Base-by-base conservation (phyloP, 2,797 vertebrate species). In the Mormyrus hasselquistii region DNA sequence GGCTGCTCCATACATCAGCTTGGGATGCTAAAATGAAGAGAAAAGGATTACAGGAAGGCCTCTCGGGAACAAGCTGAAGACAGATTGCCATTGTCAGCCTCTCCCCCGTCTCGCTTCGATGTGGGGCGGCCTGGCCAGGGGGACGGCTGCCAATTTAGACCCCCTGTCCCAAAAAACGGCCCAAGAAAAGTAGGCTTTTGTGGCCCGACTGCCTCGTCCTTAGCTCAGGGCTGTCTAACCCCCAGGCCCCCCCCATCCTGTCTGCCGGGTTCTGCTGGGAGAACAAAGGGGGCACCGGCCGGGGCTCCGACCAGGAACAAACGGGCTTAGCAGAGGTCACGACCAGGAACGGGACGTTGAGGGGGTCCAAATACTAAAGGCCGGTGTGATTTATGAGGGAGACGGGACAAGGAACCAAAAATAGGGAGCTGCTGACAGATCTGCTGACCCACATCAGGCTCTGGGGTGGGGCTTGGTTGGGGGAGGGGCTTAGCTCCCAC, bases 301-400 rank as follows among this genome's bases (percentile, higher is more conserved):
- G 92, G 92, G 95, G 94, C 92, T 95, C 94, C 94, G 94, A 95
- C 94, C 92, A 92, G 92, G 94, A 94, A 94, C 94, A 96, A 95
- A 95, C 94, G 92, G 94, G 95, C 94, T 96, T 94, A 95, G 94
- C 94, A 93, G 92, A 94, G 93, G 94, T 93, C 92, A 95, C 92
- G 92, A 91, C 92, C 38, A 44, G 79, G 22, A 34, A 22, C 69
- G n/a, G 19, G 44, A 84, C 93, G 92, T 93, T 93, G 94, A 93
- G 93, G 92, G 92, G 92, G 91, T 91, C 90, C 89, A 89, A 93
- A 92, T 92, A 93, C 93, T 93, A 93, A 93, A 93, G 92, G 90
- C 94, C 25, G 25, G 16, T 16, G 29, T 73, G 73, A 88, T 73
- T 53, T 82, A 55, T 34, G 69, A 38, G 2, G 87, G 69, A n/a